These are phyloP conservation scores for Orthosia incerta DNA, from an alignment of 2,888 invertebrate species.

Conservation along the genomic window DNA sequence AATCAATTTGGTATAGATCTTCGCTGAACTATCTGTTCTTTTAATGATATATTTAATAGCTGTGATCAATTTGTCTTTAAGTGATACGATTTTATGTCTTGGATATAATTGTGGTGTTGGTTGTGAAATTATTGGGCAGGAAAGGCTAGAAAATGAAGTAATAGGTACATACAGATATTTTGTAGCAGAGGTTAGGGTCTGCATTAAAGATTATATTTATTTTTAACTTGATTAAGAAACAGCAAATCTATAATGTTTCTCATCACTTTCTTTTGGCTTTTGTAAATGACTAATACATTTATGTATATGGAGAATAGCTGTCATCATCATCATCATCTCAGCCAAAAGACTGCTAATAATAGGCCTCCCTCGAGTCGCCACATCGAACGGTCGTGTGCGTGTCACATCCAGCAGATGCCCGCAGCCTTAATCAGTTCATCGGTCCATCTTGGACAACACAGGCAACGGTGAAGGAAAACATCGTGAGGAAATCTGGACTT, in stretches of 20 bases:
- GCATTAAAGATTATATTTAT: too few relatives aligned
- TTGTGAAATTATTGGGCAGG: not conserved
- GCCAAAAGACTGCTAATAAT: too few relatives aligned
- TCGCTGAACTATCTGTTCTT: not conserved
- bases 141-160: not conserved
- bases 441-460: too few relatives aligned
- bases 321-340: too few relatives aligned
- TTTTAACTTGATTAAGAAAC: too few relatives aligned
- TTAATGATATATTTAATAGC: not conserved
- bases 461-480: too few relatives aligned
- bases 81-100: not conserved
- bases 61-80: not conserved
- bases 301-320: not conserved
- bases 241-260: too few relatives aligned
- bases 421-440: too few relatives aligned
- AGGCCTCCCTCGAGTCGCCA: too few relatives aligned
- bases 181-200: constrained; percentile 10
- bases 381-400: too few relatives aligned
- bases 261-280: not conserved
- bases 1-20: not conserved
- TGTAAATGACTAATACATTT: not conserved
- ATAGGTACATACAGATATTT: not conserved
- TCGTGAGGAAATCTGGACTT: too few relatives aligned
- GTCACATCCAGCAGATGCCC: too few relatives aligned
- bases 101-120: not conserved